These are phyloP conservation scores for Drosophila antonietae DNA, from an alignment of 2,888 invertebrate species.

Conservation along the genomic window DNA sequence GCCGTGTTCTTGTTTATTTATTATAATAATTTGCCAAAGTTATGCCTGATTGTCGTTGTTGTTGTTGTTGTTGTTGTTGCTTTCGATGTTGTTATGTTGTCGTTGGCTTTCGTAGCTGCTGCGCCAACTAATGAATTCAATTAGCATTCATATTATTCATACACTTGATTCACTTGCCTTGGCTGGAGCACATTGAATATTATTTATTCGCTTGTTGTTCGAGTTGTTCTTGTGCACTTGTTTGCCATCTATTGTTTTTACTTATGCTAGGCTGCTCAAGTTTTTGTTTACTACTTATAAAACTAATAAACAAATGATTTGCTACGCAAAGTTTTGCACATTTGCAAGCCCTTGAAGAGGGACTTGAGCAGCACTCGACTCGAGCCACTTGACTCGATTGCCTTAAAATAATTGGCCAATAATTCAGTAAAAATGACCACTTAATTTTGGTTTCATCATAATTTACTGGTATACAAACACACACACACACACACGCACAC, in stretches of 20 bases:
- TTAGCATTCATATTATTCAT: constrained; percentile 80
- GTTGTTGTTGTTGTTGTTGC: constrained; percentile 24
- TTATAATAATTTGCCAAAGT: constrained; percentile 65
- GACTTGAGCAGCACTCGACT: constrained; percentile 22
- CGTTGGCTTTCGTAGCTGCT: constrained; percentile 34
- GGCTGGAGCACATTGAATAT: constrained; percentile 61
- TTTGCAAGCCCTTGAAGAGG: constrained; percentile 10
- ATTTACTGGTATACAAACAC: constrained; percentile 46
- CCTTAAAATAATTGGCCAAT: constrained; percentile 79
- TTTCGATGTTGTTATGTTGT: constrained; percentile 42
- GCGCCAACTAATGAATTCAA: constrained; percentile 68
- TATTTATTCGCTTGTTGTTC: constrained; percentile 64
- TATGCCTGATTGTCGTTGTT: constrained; percentile 45
- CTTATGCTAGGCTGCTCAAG: constrained; percentile 40
- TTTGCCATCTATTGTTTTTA: constrained; percentile 32
- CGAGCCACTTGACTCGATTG: constrained; percentile 72
- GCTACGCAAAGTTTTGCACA: constrained; percentile 58
- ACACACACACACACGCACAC: background rate
- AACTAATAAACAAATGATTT: constrained; percentile 77
- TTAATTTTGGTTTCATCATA: constrained; percentile 70
- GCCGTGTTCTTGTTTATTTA: constrained; percentile 61
- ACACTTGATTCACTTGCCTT: constrained; percentile 67
- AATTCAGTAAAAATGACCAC: constrained; percentile 77
- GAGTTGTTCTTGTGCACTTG: constrained; percentile 23
- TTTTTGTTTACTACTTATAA: constrained; percentile 50